phyloP scores from a whole-genome alignment of 2,113 vertebrate species.

The Pelvicachromis taeniatus region DNA sequence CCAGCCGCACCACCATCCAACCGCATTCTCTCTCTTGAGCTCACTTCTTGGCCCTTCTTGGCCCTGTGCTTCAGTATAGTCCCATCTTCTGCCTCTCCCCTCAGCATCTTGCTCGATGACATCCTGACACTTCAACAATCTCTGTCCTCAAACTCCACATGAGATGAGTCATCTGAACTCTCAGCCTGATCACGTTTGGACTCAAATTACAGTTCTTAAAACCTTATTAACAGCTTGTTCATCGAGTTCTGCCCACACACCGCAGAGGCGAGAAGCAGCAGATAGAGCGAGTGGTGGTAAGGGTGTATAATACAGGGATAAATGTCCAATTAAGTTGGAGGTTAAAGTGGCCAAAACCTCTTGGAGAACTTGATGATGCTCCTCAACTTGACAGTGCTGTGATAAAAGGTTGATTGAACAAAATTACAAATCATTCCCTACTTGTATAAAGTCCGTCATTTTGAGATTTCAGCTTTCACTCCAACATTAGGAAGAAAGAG shows the following conservation, averaged over 20 bases:
- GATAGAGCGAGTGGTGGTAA: neutral
- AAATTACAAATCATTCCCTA: neutral
- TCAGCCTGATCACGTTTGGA: neutral
- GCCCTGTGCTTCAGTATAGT: neutral
- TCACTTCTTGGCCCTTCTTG: neutral
- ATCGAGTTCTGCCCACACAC: neutral
- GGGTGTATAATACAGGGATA: neutral
- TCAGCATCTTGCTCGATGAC: neutral
- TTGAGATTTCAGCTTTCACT: neutral
- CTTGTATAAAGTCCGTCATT: neutral
- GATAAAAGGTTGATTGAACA: neutral
- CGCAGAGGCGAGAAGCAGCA: neutral
- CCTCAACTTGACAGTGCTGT: neutral
- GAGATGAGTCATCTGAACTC: neutral
- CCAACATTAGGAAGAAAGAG: neutral
- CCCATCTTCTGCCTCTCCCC: neutral
- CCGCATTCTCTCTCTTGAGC: neutral
- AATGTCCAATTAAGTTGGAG: neutral
- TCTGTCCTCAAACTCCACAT: neutral
- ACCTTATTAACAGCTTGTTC: conserved; percentile 54
- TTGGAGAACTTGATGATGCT: neutral
- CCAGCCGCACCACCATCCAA: neutral
- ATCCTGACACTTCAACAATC: neutral
- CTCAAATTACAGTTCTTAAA: conserved; percentile 7
- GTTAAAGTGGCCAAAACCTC: neutral